A percentile compares a stretch with the other conserved stretches of the same genome.
phyloP scores from a whole-genome alignment of 2,113 vertebrate genomes.

The Neodon shergylaensis region DNA sequence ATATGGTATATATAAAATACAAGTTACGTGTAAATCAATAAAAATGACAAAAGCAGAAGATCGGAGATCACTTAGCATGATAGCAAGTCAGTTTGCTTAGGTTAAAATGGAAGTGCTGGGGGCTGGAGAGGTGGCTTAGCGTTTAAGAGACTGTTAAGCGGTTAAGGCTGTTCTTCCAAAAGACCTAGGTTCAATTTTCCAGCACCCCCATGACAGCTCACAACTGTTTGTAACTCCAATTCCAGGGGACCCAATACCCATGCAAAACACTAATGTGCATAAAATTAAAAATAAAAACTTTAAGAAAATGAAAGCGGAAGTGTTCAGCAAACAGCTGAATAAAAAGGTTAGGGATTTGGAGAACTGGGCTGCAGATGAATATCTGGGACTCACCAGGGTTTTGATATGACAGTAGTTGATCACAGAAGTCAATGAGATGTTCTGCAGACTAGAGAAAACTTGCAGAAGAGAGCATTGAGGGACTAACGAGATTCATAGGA shows the following conservation, averaged over 20 bases:
- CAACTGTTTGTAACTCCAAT: background rate
- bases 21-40: background rate
- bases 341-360: background rate
- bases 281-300: background rate
- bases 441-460: background rate
- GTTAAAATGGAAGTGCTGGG: background rate
- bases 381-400: background rate
- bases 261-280: background rate
- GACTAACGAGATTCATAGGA: background rate
- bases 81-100: background rate
- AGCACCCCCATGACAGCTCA: background rate
- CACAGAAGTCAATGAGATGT: background rate
- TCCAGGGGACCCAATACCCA: background rate
- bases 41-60: background rate
- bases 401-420: background rate
- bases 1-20: background rate
- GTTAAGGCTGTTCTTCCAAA: background rate
- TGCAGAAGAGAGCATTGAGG: background rate
- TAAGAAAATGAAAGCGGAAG: background rate
- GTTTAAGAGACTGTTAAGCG: background rate
- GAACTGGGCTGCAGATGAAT: background rate
- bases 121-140: background rate
- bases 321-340: background rate
- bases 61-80: background rate
- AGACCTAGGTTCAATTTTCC: background rate